Evolutionary conservation across 2,113 vertebrate species (phyloP).

Genomic region (Menura novaehollandiae): DNA sequence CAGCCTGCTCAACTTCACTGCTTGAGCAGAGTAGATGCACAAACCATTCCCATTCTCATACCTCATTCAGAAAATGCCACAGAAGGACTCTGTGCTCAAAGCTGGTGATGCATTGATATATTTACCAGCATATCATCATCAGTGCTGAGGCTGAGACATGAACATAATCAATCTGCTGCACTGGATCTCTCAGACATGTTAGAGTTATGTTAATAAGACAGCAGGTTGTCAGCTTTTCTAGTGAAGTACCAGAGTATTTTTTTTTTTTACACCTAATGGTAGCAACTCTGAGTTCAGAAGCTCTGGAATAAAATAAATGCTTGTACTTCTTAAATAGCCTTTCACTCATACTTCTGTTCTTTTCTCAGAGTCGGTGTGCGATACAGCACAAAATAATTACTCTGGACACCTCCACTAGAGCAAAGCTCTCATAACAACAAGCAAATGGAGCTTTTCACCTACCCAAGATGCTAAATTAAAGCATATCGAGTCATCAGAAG

Average conservation of each 20-base stretch:
- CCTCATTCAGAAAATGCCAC: conserved; percentile 55
- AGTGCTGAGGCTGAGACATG: conserved; percentile 29
- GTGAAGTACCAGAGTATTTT: background rate
- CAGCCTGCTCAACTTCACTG: background rate
- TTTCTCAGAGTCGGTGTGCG: background rate
- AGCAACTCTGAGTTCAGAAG: background rate
- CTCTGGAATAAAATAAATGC: conserved; percentile 16
- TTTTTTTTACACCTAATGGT: conserved; percentile 19
- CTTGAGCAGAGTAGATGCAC: background rate
- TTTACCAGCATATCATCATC: conserved; percentile 53
- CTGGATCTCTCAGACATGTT: conserved; percentile 38
- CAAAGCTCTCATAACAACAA: background rate
- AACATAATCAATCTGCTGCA: conserved; percentile 61
- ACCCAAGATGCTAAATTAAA: background rate
- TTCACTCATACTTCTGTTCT: background rate
- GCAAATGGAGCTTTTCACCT: background rate
- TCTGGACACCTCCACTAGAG: background rate
- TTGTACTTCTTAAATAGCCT: conserved; percentile 4
- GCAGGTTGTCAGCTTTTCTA: conserved; percentile 46
- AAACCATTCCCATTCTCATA: conserved; percentile 19
- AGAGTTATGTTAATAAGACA: conserved; percentile 58
- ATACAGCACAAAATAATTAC: background rate
- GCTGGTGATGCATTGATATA: conserved; percentile 43
- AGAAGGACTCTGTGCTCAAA: background rate
- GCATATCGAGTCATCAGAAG: background rate